Evolutionary conservation across 2,797 vertebrate genomes (phyloP).

Genomic region (Pangasius mekongensis): DNA sequence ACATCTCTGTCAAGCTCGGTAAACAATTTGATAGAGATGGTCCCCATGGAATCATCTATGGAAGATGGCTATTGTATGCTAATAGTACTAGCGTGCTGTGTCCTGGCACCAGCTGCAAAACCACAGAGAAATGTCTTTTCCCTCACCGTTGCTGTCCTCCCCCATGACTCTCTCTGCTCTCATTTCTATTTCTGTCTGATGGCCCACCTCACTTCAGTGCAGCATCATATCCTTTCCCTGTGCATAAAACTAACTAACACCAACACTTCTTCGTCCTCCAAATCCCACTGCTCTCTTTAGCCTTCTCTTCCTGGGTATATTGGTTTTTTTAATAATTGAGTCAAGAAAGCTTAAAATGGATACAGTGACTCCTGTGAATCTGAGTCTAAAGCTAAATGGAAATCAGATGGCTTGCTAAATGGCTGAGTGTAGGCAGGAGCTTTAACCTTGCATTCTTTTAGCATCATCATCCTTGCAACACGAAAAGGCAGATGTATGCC

Average conservation of each 20-base stretch:
- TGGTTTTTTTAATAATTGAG: constrained; percentile 36
- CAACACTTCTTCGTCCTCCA: constrained; percentile 55
- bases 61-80: constrained; percentile 47
- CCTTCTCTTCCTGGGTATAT: constrained; percentile 27
- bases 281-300: constrained; percentile 57
- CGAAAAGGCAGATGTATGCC: background rate
- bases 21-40: constrained; percentile 31
- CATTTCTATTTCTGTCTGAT: constrained; percentile 79
- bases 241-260: constrained; percentile 74
- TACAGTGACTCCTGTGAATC: constrained; percentile 6
- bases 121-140: constrained; percentile 50
- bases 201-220: constrained; percentile 69
- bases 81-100: constrained; percentile 41
- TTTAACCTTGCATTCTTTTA: constrained; percentile 19
- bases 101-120: constrained; percentile 54
- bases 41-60: constrained; percentile 13
- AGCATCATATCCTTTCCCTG: constrained; percentile 69
- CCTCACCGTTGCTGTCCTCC: constrained; percentile 56
- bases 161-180: constrained; percentile 67
- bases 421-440: constrained; percentile 10
- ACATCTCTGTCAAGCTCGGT: constrained; percentile 26
- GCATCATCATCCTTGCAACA: background rate
- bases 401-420: constrained; percentile 20
- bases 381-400: constrained; percentile 21
- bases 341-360: constrained; percentile 30